These are phyloP conservation scores for Drosophila sulfurigaster DNA, from an alignment of 1,140 invertebrate genomes.

Conservation along the genomic window DNA sequence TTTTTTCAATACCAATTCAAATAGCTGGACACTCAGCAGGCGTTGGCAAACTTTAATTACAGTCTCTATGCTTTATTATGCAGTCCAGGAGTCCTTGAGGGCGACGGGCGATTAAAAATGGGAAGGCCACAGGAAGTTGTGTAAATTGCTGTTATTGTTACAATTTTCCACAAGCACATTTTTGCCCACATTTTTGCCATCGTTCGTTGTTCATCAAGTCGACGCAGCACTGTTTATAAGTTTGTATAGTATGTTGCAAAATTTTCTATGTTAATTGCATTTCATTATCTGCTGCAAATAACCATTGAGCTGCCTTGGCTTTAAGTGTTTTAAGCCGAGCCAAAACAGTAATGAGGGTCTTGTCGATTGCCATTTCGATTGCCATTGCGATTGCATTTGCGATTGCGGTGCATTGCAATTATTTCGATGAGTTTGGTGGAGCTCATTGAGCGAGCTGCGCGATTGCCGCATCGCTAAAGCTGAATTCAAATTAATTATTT, in stretches of 20 bases:
- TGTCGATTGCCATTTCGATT: slow-evolving; percentile 52
- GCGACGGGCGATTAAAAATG: slow-evolving; percentile 8
- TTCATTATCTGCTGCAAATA: slow-evolving; percentile 76
- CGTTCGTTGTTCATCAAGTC: background rate
- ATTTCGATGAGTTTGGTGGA: slow-evolving; percentile 52
- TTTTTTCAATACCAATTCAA: slow-evolving; percentile 32
- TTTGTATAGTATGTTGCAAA: slow-evolving; percentile 23
- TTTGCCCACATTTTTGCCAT: slow-evolving; percentile 18
- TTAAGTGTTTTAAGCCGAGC: slow-evolving; percentile 24
- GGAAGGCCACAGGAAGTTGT: slow-evolving; percentile 46
- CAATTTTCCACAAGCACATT: slow-evolving; percentile 36
- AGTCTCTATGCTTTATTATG: slow-evolving; percentile 65
- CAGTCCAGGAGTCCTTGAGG: slow-evolving; percentile 33
- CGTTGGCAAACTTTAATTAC: slow-evolving; percentile 79
- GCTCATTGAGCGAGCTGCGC: slow-evolving; percentile 18
- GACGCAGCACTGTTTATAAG: slow-evolving; percentile 1
- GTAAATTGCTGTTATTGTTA: slow-evolving; percentile 75
- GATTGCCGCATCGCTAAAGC: slow-evolving; percentile 7
- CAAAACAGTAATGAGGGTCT: slow-evolving; percentile 45
- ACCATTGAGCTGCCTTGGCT: slow-evolving; percentile 29
- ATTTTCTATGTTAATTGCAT: slow-evolving; percentile 70
- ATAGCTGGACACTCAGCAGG: slow-evolving; percentile 43
- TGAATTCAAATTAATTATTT: slow-evolving; percentile 29
- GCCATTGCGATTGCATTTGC: slow-evolving; percentile 44
- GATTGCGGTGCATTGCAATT: slow-evolving; percentile 60